These are phyloP conservation scores for Labeo calbasu DNA, from an alignment of 2,797 vertebrate genomes.

Conservation along the genomic window DNA sequence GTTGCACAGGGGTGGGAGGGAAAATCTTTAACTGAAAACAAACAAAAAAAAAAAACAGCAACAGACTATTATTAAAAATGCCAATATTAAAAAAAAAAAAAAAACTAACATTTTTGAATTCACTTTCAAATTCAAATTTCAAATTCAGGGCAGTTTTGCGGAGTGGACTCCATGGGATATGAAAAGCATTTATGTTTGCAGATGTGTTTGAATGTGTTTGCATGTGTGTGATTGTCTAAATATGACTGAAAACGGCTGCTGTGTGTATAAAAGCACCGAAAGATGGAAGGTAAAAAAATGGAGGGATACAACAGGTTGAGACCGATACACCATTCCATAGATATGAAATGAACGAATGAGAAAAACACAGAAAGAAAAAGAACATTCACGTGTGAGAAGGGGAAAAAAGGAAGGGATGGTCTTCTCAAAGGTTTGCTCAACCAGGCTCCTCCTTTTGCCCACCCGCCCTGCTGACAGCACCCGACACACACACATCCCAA, in stretches of 20 bases:
- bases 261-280: slow-evolving; percentile 48
- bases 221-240: slow-evolving; percentile 50
- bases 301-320: slow-evolving; percentile 27
- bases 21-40: too few relatives aligned
- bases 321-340: slow-evolving; percentile 33
- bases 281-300: slow-evolving; percentile 16
- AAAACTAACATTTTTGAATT: neutral
- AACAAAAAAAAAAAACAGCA: too few relatives aligned
- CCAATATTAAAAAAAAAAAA: too few relatives aligned
- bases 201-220: slow-evolving; percentile 61
- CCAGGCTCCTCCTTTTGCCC: slow-evolving; percentile 35
- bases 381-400: slow-evolving; percentile 67
- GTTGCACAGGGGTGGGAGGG: too few relatives aligned
- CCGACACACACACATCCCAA: slow-evolving; percentile 44
- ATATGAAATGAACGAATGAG: slow-evolving; percentile 36
- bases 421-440: slow-evolving; percentile 24
- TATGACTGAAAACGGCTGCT: slow-evolving; percentile 58
- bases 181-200: slow-evolving; percentile 48
- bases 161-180: slow-evolving; percentile 74
- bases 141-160: slow-evolving; percentile 80
- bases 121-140: slow-evolving; percentile 36
- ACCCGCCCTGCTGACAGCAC: slow-evolving; percentile 27
- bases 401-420: slow-evolving; percentile 47
- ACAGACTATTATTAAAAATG: too few relatives aligned
- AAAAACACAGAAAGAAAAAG: slow-evolving; percentile 59